Percentiles rank a stretch among this genome's conserved stretches.
Conservation (phyloP, 30 jellyfish, hydroid and myxozoan species). For the Hydractinia symbiolongicarpus region DNA sequence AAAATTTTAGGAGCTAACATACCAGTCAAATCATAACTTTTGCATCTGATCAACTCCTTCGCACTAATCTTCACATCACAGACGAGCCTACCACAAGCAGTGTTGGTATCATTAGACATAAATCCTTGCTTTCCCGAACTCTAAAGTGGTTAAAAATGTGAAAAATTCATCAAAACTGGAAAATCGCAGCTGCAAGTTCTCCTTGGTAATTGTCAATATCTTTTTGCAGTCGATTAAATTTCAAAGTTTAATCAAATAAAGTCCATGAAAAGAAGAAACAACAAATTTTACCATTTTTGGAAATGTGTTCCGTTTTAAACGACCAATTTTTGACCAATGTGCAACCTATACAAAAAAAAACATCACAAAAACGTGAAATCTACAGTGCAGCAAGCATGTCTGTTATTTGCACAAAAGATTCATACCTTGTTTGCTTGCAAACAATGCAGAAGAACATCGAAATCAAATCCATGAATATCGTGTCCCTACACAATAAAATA, state of each 20-base stretch:
- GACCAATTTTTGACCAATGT: constrained; percentile 95
- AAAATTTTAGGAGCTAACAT: background rate
- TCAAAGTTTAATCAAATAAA: background rate
- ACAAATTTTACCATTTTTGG: constrained; percentile 56
- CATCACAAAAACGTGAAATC: background rate
- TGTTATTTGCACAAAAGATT: background rate
- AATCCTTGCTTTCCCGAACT: constrained; percentile 17
- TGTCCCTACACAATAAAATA: constrained; percentile 60
- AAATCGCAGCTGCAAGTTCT: background rate
- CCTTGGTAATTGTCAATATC: background rate
- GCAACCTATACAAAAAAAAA: constrained; percentile 56
- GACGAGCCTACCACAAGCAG: constrained; percentile 86
- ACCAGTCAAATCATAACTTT: constrained; percentile 94
- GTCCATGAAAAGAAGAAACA: background rate
- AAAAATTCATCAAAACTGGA: background rate
- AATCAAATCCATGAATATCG: constrained; percentile 83
- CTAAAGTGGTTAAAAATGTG: background rate
- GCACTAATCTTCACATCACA: constrained; percentile 87
- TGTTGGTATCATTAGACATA: constrained; percentile 35
- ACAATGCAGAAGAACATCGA: constrained; percentile 82
- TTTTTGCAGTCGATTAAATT: background rate
- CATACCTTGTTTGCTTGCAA: constrained; percentile 65
- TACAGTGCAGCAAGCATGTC: background rate
- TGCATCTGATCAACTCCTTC: constrained; percentile 83
- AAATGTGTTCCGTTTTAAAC: constrained; percentile 66